A percentile compares a stretch with the other conserved stretches of the same genome.
Conservation (phyloP, 1,140 invertebrate genomes). For the Parasteatoda tepidariorum region DNA sequence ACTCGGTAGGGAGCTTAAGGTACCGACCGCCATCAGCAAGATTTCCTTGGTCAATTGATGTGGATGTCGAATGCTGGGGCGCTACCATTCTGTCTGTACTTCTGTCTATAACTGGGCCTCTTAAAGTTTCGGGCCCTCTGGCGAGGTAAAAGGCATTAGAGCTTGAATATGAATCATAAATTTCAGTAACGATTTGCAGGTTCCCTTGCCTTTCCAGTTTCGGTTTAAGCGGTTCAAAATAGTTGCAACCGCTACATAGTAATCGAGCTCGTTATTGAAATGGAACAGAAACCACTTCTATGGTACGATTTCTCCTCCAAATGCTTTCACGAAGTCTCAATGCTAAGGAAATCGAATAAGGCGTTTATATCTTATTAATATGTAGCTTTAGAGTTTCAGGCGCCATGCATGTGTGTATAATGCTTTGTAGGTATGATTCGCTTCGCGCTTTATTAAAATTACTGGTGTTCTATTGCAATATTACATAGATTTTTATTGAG, state of each 20-base stretch:
- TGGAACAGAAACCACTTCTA: too few relatives aligned
- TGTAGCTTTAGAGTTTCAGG: too few relatives aligned
- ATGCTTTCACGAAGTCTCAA: too few relatives aligned
- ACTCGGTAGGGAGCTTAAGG: too few relatives aligned
- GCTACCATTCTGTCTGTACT: background rate
- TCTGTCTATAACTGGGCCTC: background rate
- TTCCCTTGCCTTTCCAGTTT: background rate
- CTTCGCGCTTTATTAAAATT: too few relatives aligned
- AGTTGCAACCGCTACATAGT: background rate
- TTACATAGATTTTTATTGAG: too few relatives aligned
- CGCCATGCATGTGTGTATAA: too few relatives aligned
- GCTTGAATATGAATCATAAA: background rate
- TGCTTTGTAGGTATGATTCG: too few relatives aligned
- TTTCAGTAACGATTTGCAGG: background rate
- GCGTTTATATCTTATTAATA: too few relatives aligned
- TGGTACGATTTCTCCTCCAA: too few relatives aligned
- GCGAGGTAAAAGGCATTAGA: background rate
- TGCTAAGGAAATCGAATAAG: too few relatives aligned
- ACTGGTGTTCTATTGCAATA: too few relatives aligned
- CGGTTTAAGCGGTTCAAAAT: background rate
- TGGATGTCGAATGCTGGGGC: background rate
- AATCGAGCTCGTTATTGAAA: background rate
- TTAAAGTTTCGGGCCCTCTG: background rate
- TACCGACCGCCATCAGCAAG: background rate
- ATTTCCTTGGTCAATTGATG: background rate